phyloP scores from a whole-genome alignment of 2,797 vertebrate species.

The Rhynchonycteris naso region DNA sequence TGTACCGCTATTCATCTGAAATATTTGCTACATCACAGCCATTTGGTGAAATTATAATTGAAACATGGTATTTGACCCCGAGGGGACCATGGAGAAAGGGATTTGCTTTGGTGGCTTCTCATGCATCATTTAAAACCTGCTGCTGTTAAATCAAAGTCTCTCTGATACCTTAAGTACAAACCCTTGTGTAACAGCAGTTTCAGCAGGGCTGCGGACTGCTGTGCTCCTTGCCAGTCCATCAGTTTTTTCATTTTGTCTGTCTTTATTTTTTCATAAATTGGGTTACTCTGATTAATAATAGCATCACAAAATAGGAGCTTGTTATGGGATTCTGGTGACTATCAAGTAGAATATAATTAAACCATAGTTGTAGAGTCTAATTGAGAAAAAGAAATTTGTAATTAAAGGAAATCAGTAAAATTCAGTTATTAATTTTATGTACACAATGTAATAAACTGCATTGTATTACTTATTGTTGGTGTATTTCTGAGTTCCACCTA shows the following conservation, averaged over 20 bases:
- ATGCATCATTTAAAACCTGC: constrained; percentile 29
- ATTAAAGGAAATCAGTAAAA: not conserved
- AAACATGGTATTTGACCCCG: constrained; percentile 43
- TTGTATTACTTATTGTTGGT: not conserved
- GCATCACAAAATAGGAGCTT: not conserved
- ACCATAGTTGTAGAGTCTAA: not conserved
- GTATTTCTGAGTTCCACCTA: not conserved
- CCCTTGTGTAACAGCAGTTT: not conserved
- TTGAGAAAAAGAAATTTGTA: constrained; percentile 39
- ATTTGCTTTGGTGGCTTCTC: not conserved
- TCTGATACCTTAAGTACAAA: not conserved
- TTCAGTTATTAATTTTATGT: constrained; percentile 43
- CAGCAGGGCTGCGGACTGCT: not conserved
- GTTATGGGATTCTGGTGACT: constrained; percentile 1
- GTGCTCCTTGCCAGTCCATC: not conserved
- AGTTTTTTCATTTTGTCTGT: not conserved
- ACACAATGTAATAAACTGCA: not conserved
- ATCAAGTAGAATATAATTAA: constrained; percentile 49
- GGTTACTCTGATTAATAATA: constrained; percentile 64
- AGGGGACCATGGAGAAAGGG: constrained; percentile 33
- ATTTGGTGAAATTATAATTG: constrained; percentile 41
- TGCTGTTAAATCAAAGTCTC: not conserved
- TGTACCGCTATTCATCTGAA: not conserved
- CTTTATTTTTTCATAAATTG: constrained; percentile 38
- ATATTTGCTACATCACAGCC: rapidly evolving